phyloP scores from a whole-genome alignment of 2,888 invertebrate species.

The Caradrina clavipalpis region DNA sequence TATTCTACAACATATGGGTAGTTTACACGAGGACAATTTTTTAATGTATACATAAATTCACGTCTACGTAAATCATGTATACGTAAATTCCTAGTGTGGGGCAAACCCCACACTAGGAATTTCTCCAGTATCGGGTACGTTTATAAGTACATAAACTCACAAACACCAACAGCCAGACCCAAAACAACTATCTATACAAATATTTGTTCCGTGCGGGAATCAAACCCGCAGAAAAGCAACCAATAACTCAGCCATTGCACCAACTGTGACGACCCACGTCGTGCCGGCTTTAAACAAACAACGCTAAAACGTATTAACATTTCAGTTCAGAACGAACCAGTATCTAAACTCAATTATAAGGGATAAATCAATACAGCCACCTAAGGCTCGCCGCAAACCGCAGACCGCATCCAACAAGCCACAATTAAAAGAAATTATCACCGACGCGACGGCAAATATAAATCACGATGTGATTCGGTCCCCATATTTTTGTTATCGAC shows the following conservation, averaged over 20 bases:
- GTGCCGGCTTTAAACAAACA: background rate
- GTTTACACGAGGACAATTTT: background rate
- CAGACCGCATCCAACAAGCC: constrained; percentile 45
- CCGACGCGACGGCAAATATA: constrained; percentile 46
- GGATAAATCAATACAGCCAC: constrained; percentile 44
- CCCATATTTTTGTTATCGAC: constrained; percentile 62
- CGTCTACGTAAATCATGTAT: no score
- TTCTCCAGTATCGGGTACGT: no score
- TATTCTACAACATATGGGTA: background rate
- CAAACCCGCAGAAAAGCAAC: no score
- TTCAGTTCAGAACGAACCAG: constrained; percentile 16
- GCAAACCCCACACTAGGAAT: no score
- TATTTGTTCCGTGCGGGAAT: no score
- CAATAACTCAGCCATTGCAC: no score
- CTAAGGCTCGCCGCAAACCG: constrained; percentile 63
- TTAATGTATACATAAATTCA: no score
- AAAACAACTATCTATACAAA: no score
- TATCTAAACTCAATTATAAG: constrained; percentile 50
- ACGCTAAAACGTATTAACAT: constrained; percentile 19
- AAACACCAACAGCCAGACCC: no score
- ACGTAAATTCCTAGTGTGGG: no score
- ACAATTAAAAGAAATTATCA: constrained; percentile 65
- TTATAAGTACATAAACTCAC: no score
- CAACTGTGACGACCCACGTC: no score
- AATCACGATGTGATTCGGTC: constrained; percentile 59